Base-by-base conservation (phyloP, 2,797 vertebrate species). In the Knipowitschia caucasica region DNA sequence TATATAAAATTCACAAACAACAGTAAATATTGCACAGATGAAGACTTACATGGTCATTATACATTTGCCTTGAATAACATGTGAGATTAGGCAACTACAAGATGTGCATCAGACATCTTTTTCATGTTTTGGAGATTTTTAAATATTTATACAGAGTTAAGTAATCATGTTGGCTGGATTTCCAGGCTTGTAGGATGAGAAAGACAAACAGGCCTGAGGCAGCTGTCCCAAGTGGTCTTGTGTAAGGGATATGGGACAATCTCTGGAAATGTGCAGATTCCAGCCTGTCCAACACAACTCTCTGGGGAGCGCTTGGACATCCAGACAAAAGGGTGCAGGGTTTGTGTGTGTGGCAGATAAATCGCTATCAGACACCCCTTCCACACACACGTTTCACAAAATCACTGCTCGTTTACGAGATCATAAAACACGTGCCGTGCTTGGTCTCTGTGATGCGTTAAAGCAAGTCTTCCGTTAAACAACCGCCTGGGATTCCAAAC, bases 211-310 rank as follows among this genome's bases (percentile, higher is more conserved):
- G 49, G 58, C 55, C 60, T 44, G 52, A 56, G 53, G 49, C 59
- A 57, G 72, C 39, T 9, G 55, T 38, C 58, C 21, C 54, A 64
- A 50, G 33, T 56, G 36, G 71, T 76, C 69, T 82, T 75, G 74
- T 81, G 73, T 71, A 79, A 84, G 67, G 67, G 76, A 87, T 84
- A 78, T 62, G 79, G 74, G 85, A 77, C 82, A 87, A 87, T 88
- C 84, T 91, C 73, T 89, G 86, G 84, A 89, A 89, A 90, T 89
- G 73, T 86, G 84, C 62, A 84, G 86, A 89, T 89, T 89, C 86
- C 84, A 86, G 81, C 53, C 77, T 77, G 85, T 86, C 80, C 83
- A 80, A 75, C 80, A 89, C 84, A 82, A 82, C 86, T 88, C 89
- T 88, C 88, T 73, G 69, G 89, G 88, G 91, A 91, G 89, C 88